Evolutionary conservation across 30 jellyfish, hydroid and myxozoan species (phyloP), one percentile per base, ranked within the genome.

Genomic region (Aurelia sp.): DNA sequence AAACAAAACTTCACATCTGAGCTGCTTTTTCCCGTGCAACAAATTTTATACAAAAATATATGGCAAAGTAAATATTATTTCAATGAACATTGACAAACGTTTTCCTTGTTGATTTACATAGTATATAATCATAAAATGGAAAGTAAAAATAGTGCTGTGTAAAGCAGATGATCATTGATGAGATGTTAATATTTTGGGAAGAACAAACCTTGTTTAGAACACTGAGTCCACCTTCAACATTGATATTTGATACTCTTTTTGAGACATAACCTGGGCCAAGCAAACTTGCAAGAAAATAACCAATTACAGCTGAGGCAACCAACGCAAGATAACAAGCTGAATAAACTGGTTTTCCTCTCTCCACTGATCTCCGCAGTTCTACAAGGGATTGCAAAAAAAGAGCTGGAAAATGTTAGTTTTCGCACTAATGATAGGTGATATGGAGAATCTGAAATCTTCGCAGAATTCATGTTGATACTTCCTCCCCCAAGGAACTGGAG

Each of bases 221-320:
- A 2, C 75, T 35, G 19, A 85, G 61, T 18, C 91, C 97, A 62
- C 88, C 79, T 78, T 93, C 98, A 27, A 82, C 84, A 64, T 93
- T 89, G 10, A 83, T 78, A 51, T 83, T 67, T 24, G 87, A 31
- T 51, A 87, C 58, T 67, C 63, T 89, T 27, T 72, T 57, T 13
- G 53, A 74, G 18, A 94, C 99, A 80, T 48, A 94, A 53, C 99
- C 99, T 16, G 99, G 99, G 63, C 90, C 91, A 69, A 94, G 73
- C 52, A 94, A 80, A 81, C 97, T 94, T 13, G 97, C 75, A 20
- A 94, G 72, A 51, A 85, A 84, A 72, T 89, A 94, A 22, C 91
- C 27, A 53, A 94, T 67, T 65, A 80, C 81, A 16, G 97, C 67
- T 27, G 85, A 57, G 13, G 82, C 38, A n/a, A 78, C 91, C 55